A percentile compares a stretch with the other conserved stretches of the same genome.
Conservation (phyloP, 2,888 invertebrate species). For the Lobophora halterata region DNA sequence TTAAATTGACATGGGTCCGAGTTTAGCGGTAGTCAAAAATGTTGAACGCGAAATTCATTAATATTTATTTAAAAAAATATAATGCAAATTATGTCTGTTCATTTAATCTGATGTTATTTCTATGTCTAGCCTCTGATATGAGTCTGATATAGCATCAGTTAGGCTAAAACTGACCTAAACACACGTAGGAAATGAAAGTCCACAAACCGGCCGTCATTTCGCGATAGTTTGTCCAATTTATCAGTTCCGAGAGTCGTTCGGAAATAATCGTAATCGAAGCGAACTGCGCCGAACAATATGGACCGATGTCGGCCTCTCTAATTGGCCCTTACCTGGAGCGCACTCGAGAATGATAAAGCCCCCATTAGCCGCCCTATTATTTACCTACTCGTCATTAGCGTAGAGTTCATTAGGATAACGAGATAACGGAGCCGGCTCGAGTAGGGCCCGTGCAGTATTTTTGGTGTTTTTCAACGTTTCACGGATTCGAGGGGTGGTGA, state of each 20-base stretch:
- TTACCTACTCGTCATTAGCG: constrained; percentile 81
- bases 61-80: no score
- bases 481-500: constrained; percentile 49
- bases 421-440: constrained; percentile 76
- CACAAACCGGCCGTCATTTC: constrained; percentile 72
- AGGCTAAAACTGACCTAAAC: no score
- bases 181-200: constrained; percentile 65
- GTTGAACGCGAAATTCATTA: no score
- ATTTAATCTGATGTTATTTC: no score
- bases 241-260: constrained; percentile 74
- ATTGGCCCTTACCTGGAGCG: constrained; percentile 81
- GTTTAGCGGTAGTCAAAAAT: no score
- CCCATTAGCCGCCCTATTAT: constrained; percentile 81
- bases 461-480: constrained; percentile 68
- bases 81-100: no score
- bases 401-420: constrained; percentile 81
- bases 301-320: constrained; percentile 78
- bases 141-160: no score
- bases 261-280: constrained; percentile 79
- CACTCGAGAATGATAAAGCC: constrained; percentile 81
- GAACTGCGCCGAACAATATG: constrained; percentile 78
- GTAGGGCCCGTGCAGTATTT: constrained; percentile 60
- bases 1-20: no score
- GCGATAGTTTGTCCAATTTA: constrained; percentile 79
- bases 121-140: no score